phyloP scores from a whole-genome alignment of 2,888 invertebrate genomes.

The Pachydiplax longipennis region DNA sequence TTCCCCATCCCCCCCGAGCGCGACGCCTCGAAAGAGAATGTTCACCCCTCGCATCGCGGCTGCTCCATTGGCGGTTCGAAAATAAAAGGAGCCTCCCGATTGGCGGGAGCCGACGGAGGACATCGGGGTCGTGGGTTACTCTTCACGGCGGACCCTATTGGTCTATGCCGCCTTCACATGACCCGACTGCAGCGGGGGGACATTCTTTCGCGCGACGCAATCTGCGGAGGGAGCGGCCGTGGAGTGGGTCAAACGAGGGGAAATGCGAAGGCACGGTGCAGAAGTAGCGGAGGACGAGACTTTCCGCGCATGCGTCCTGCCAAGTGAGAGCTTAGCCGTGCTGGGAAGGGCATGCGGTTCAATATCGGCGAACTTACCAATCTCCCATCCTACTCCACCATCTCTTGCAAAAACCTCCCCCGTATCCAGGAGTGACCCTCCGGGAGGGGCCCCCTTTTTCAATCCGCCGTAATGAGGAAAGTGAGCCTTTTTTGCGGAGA shows the following conservation, averaged over 20 bases:
- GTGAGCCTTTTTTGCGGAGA: neutral
- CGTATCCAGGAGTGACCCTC: neutral
- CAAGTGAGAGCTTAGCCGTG: conserved; percentile 8
- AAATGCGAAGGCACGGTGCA: conserved; percentile 22
- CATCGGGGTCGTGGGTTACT: conserved; percentile 42
- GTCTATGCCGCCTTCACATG: conserved; percentile 13
- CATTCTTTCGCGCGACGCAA: conserved; percentile 42
- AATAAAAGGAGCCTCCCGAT: conserved; percentile 16
- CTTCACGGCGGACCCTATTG: neutral
- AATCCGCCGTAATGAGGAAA: neutral
- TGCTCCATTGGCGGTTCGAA: neutral
- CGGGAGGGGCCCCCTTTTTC: neutral
- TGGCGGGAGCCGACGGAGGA: conserved; percentile 16
- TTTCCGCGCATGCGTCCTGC: neutral
- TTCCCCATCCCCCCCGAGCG: neutral
- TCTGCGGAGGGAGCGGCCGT: conserved; percentile 12
- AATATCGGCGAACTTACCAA: conserved; percentile 26
- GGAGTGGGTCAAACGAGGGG: neutral
- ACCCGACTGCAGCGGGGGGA: conserved; percentile 36
- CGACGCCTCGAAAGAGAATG: conserved; percentile 43
- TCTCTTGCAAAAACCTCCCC: neutral
- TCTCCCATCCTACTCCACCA: neutral
- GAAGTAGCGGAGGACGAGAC: conserved; percentile 29
- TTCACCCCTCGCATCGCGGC: conserved; percentile 22
- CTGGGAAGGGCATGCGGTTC: conserved; percentile 19